These are phyloP conservation scores for Parazoanthus darwini DNA, from an alignment of 92 coral and sea anemone genomes.

Conservation along the genomic window DNA sequence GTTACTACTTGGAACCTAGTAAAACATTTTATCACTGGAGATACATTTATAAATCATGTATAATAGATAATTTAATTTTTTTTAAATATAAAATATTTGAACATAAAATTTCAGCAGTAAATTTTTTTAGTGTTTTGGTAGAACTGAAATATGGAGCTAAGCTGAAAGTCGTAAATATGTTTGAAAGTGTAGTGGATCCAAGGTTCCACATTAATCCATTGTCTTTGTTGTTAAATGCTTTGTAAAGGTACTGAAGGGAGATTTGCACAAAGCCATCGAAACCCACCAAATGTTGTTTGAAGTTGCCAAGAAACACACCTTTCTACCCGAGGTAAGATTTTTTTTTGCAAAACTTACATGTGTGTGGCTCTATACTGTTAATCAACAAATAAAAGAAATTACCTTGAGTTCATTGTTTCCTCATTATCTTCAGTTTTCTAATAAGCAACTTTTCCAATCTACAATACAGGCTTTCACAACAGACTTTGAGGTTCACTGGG, in stretches of 20 bases:
- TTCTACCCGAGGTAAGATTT: slow-evolving; percentile 89
- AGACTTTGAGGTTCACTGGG: slow-evolving; percentile 99
- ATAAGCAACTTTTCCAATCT: background rate
- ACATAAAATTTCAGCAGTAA: too few relatives aligned
- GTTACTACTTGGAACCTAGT: too few relatives aligned
- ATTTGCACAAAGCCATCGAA: slow-evolving; percentile 93
- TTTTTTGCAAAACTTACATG: background rate
- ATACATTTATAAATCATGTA: too few relatives aligned
- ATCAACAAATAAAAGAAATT: background rate
- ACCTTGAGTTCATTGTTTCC: background rate
- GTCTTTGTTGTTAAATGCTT: background rate
- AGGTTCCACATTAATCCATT: background rate
- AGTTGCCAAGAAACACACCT: slow-evolving; percentile 95
- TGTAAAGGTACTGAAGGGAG: slow-evolving; percentile 90
- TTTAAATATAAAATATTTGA: too few relatives aligned
- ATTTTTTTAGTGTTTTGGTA: too few relatives aligned
- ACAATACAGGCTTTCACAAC: slow-evolving; percentile 87
- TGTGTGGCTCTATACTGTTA: too few relatives aligned
- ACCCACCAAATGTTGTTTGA: slow-evolving; percentile 94
- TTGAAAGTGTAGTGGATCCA: too few relatives aligned
- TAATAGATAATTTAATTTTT: too few relatives aligned
- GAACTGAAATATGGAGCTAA: too few relatives aligned
- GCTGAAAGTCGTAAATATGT: too few relatives aligned
- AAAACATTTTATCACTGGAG: too few relatives aligned
- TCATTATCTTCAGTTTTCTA: background rate